Base-by-base conservation (phyloP, 2,797 vertebrate genomes). In the Lithobates pipiens region DNA sequence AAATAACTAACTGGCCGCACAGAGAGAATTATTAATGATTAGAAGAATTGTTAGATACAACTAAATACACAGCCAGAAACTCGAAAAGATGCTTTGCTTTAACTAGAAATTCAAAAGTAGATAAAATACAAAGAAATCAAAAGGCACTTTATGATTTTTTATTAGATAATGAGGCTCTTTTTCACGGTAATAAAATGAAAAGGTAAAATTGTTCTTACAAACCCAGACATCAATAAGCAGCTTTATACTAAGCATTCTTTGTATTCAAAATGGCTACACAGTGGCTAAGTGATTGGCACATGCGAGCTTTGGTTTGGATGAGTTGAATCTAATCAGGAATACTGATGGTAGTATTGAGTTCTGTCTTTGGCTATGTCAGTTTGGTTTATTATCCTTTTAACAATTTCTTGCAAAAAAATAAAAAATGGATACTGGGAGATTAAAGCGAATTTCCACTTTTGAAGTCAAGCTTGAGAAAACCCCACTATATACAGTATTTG, bases 1-100 rank as follows among this genome's bases (percentile, higher is more conserved):
- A 70, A 80, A 81, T 81, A 72, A 61, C 67, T 57, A 18, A 44
- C 23, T 36, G 65, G 44, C 77, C 34, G 32, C 63, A 57, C 9
- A 18, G 69, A 72, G 46, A 81, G 32, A 72, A 71, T 72, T 39
- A 80, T 69, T 70, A 80, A 80, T 54, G 44, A 80, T 54, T 80
- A 72, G 15, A 72, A 23, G 27, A 71, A 57, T 54, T n/a, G 46
- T 61, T 71, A 34, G 32, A 13, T 5, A 10, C 65, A 46, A 79
- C 21, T 44, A 79, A 27, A 34, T 79, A 46, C 46, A 70, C 67
- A 16, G 27, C 44, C 65, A 42, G 6, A 54, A 44, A 54, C 15
- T 2, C 18, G 50, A 80, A 57, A 32, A 54, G 46, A 29, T 10
- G 8, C 42, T 34, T 23, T 32, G 44, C 18, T 70, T 11, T 7